phyloP scores from a whole-genome alignment of 2,888 invertebrate species.

The Lithophane semibrunnea region DNA sequence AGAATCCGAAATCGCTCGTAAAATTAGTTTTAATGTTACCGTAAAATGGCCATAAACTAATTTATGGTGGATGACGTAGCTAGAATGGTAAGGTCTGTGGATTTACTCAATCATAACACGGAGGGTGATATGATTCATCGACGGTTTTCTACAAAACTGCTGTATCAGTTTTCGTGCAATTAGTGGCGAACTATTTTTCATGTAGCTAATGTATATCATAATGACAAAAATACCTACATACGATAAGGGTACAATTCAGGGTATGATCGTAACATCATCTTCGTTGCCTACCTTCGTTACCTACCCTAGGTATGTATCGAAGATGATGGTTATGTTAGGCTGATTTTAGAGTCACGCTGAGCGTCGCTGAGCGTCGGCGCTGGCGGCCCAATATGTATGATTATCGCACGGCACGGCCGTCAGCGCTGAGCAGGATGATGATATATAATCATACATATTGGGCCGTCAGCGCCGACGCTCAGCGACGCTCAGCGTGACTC shows the following conservation, averaged over 20 bases:
- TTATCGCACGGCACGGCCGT: too few relatives aligned
- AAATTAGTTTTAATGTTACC: constrained; percentile 66
- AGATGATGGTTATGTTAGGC: background rate
- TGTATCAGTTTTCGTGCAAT: constrained; percentile 64
- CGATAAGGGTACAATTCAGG: background rate
- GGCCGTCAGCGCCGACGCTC: too few relatives aligned
- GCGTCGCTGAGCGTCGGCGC: too few relatives aligned
- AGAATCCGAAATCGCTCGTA: constrained; percentile 64
- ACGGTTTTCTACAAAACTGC: constrained; percentile 58
- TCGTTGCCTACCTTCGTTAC: too few relatives aligned
- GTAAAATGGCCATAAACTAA: constrained; percentile 59
- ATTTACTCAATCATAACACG: constrained; percentile 57
- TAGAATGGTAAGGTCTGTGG: constrained; percentile 39
- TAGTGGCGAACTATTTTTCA: constrained; percentile 55
- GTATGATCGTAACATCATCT: too few relatives aligned
- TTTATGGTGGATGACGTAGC: constrained; percentile 61
- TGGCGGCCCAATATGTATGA: too few relatives aligned
- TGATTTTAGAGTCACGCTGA: too few relatives aligned
- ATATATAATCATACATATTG: too few relatives aligned
- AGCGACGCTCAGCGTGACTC: too few relatives aligned
- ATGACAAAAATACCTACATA: background rate
- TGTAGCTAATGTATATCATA: background rate
- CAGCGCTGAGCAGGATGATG: too few relatives aligned
- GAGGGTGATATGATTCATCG: constrained; percentile 65
- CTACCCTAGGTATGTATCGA: background rate